phyloP scores from a whole-genome alignment of 2,113 vertebrate species.

The Antennarius striatus region DNA sequence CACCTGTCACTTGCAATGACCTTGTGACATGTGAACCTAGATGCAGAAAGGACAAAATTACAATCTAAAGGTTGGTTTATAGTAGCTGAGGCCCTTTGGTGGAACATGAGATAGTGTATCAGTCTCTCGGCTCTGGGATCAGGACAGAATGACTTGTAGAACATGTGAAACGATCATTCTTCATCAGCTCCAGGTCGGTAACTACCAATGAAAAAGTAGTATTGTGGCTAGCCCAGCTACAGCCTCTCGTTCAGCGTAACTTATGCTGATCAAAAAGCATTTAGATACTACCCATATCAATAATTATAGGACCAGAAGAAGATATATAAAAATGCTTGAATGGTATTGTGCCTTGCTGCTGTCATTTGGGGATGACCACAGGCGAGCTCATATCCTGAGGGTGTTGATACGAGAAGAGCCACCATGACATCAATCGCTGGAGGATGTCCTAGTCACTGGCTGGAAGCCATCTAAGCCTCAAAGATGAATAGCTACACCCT shows the following conservation, averaged over 20 bases:
- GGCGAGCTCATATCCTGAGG: slow-evolving; percentile 45
- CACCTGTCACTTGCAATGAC: slow-evolving; percentile 33
- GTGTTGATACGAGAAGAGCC: slow-evolving; percentile 61
- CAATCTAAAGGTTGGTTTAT: slow-evolving; percentile 40
- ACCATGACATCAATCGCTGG: slow-evolving; percentile 64
- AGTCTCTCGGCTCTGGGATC: slow-evolving; percentile 35
- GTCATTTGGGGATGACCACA: slow-evolving; percentile 44
- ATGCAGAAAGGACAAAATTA: slow-evolving; percentile 47
- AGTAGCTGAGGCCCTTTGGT: slow-evolving; percentile 41
- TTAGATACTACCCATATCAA: too few species aligned
- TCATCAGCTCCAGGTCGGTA: slow-evolving; percentile 71
- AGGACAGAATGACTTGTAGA: slow-evolving; percentile 58
- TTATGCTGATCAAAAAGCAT: slow-evolving; percentile 13
- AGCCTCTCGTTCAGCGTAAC: slow-evolving; percentile 15
- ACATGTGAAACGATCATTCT: slow-evolving; percentile 75
- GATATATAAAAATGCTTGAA: slow-evolving; percentile 12
- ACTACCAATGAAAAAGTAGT: slow-evolving; percentile 55
- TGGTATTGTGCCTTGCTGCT: slow-evolving; percentile 20
- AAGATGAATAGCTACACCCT: slow-evolving; percentile 48
- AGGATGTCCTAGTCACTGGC: slow-evolving; percentile 50
- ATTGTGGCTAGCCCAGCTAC: slow-evolving; percentile 50
- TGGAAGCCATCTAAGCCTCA: slow-evolving; percentile 44
- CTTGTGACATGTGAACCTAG: slow-evolving; percentile 26
- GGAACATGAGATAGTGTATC: slow-evolving; percentile 56
- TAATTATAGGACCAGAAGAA: slow-evolving; percentile 6